Evolutionary conservation across 2,113 vertebrate genomes (phyloP).

Genomic region (Capra hircus): DNA sequence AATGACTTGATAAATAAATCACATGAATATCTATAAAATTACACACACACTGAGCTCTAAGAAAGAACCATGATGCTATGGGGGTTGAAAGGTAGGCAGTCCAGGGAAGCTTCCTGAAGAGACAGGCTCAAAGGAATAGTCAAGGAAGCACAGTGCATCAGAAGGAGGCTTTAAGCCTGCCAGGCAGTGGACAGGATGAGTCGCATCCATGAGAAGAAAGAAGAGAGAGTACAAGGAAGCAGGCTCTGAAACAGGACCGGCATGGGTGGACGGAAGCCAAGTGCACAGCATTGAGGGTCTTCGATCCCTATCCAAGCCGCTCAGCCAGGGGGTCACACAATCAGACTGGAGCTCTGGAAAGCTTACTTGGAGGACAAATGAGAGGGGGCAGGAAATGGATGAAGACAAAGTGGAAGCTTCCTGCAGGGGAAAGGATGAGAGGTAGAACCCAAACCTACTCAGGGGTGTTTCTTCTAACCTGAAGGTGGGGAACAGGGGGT

Average conservation of each 20-base stretch:
- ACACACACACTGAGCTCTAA: not conserved
- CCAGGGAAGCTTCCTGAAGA: not conserved
- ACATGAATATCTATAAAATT: not conserved
- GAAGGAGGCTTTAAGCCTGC: not conserved
- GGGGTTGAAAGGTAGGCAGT: not conserved
- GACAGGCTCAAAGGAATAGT: not conserved
- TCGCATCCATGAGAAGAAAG: fast-evolving
- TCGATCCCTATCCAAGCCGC: not conserved
- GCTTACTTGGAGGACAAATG: not conserved
- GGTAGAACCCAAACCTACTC: not conserved
- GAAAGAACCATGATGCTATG: not conserved
- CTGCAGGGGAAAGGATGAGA: not conserved
- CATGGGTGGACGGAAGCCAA: not conserved
- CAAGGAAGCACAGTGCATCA: not conserved
- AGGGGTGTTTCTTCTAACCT: not conserved
- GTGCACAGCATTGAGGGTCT: not conserved
- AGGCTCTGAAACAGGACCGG: fast-evolving
- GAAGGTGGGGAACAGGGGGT: not conserved
- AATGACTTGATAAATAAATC: not conserved
- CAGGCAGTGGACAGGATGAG: not conserved
- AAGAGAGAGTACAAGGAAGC: not conserved
- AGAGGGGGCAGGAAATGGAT: not conserved
- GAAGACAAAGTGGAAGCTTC: not conserved
- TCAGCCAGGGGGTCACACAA: not conserved
- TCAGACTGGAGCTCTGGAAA: not conserved